phyloP scores from a whole-genome alignment of 2,797 vertebrate genomes.

The Gymnoscopelus microlampas region DNA sequence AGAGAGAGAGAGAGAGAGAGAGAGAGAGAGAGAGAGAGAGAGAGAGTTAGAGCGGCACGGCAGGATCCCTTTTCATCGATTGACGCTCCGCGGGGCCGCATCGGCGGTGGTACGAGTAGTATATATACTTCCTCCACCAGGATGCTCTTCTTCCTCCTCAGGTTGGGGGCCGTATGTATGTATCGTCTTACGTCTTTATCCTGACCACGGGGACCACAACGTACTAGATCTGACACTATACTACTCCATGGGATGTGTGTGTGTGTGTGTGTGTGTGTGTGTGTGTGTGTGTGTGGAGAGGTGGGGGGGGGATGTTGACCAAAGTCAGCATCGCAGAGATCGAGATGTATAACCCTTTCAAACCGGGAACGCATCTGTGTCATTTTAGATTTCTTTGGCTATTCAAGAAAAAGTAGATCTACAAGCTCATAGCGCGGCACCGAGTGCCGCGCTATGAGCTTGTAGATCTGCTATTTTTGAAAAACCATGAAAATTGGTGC shows the following conservation, averaged over 20 bases:
- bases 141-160: conserved; percentile 43
- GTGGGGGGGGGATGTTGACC: conserved; percentile 20
- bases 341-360: conserved; percentile 45
- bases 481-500: too few relatives aligned
- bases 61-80: not conserved
- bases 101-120: conserved; percentile 5
- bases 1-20: too few relatives aligned
- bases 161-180: conserved; percentile 30
- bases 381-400: too few relatives aligned
- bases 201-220: conserved; percentile 56
- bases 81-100: not conserved
- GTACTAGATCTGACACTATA: conserved; percentile 28
- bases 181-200: conserved; percentile 59
- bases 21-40: too few relatives aligned
- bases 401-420: too few relatives aligned
- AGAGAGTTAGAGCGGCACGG: not conserved
- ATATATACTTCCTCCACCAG: conserved; percentile 42
- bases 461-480: too few relatives aligned
- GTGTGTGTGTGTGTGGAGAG: too few relatives aligned
- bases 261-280: too few relatives aligned
- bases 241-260: too few relatives aligned
- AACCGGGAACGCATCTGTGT: too few relatives aligned
- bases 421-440: too few relatives aligned
- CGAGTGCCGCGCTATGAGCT: too few relatives aligned
- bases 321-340: conserved; percentile 40